Conservation (phyloP, 2,113 vertebrate species). For the Oriolus oriolus region DNA sequence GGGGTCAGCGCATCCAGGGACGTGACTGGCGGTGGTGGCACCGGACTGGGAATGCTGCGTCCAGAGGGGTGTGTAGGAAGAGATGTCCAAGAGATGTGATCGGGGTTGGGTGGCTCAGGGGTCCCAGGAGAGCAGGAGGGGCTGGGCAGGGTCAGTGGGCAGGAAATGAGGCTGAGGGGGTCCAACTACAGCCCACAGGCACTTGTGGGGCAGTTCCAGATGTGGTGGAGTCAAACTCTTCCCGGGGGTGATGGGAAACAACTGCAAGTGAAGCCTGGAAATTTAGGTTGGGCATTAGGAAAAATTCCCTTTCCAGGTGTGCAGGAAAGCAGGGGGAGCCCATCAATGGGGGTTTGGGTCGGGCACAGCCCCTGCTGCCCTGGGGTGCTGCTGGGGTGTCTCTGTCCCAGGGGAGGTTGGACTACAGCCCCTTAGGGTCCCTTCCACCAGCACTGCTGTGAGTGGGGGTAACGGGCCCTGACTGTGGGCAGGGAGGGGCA, state of each 20-base stretch:
- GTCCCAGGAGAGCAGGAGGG: not conserved
- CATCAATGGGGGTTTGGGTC: not conserved
- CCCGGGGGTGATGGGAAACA: not conserved
- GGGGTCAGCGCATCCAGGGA: not conserved
- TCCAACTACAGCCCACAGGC: not conserved
- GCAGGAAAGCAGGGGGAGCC: not conserved
- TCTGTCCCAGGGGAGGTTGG: not conserved
- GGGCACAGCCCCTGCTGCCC: not conserved
- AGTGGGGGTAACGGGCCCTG: not conserved
- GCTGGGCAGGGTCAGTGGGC: not conserved
- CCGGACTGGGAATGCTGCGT: not conserved
- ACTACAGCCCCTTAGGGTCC: rapidly evolving
- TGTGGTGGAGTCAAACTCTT: not conserved
- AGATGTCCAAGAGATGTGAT: not conserved
- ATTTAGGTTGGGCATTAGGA: not conserved
- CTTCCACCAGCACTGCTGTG: not conserved
- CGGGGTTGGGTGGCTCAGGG: not conserved
- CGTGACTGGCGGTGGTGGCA: not conserved
- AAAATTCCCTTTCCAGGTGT: not conserved
- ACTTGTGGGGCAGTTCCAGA: not conserved
- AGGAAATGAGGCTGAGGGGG: not conserved
- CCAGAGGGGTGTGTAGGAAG: not conserved
- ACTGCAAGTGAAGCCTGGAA: not conserved
- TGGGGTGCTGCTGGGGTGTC: not conserved
- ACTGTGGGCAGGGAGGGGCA: not conserved